A percentile compares a stretch with the other conserved stretches of the same genome.
Conservation (phyloP, 2,888 invertebrate genomes). For the Crepidodera aurea region DNA sequence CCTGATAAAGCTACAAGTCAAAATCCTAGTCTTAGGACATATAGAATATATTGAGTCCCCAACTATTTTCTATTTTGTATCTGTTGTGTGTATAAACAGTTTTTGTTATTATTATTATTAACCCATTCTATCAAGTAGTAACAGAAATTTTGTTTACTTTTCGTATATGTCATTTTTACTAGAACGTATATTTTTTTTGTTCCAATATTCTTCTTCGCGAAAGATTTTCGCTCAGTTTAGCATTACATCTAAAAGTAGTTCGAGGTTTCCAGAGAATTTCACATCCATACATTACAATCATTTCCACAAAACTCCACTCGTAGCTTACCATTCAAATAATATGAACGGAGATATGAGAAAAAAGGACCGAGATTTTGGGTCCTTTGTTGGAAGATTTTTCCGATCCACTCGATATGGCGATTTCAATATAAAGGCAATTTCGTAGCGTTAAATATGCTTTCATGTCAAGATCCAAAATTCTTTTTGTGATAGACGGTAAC, state of each 20-base stretch:
- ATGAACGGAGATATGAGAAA: conserved; percentile 21
- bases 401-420: conserved; percentile 36
- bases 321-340: conserved; percentile 13
- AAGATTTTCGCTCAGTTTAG: conserved; percentile 4
- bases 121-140: too few species aligned
- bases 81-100: too few species aligned
- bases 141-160: too few species aligned
- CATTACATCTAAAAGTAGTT: not conserved
- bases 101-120: too few species aligned
- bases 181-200: too few species aligned
- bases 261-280: conserved; percentile 2
- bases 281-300: conserved; percentile 5
- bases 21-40: too few species aligned
- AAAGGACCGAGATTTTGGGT: conserved; percentile 37
- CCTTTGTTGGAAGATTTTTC: conserved; percentile 37
- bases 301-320: not conserved
- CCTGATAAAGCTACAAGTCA: too few species aligned
- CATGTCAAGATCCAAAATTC: conserved; percentile 33
- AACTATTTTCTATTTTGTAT: too few species aligned
- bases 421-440: conserved; percentile 37
- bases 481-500: conserved; percentile 31
- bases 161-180: too few species aligned
- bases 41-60: too few species aligned
- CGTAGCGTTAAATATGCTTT: conserved; percentile 38
- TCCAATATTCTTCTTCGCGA: too few species aligned